Evolutionary conservation across 2,113 vertebrate species (phyloP).

Genomic region (Hippocampus comes): DNA sequence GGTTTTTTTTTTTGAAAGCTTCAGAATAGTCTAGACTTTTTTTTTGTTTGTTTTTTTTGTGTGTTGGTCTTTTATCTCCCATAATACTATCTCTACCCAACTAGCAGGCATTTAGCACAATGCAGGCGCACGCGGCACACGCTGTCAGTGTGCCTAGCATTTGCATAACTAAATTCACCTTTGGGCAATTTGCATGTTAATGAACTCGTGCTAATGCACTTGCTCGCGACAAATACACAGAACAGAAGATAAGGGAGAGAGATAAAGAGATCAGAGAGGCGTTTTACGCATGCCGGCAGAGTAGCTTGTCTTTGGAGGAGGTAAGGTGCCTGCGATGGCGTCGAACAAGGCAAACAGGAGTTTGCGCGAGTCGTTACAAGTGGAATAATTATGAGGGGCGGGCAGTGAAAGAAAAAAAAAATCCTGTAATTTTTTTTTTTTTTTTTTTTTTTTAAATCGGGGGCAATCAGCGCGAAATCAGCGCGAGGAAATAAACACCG

Average conservation of each 20-base stretch:
- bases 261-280: conserved; percentile 58
- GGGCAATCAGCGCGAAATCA: conserved; percentile 3
- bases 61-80: neutral
- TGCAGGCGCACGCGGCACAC: conserved; percentile 11
- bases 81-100: conserved; percentile 28
- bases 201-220: conserved; percentile 62
- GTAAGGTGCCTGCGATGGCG: conserved; percentile 8
- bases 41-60: neutral
- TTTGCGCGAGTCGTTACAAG: conserved; percentile 38
- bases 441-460: neutral
- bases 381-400: conserved; percentile 35
- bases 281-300: conserved; percentile 38
- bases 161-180: conserved; percentile 71
- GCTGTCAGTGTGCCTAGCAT: conserved; percentile 42
- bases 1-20: too few species aligned
- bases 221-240: conserved; percentile 47
- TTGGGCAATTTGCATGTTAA: conserved; percentile 73
- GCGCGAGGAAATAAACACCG: neutral
- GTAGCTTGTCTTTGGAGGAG: conserved; percentile 44
- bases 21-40: too few species aligned
- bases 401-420: neutral
- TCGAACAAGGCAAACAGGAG: conserved; percentile 49
- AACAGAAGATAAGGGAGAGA: conserved; percentile 42
- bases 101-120: conserved; percentile 35
- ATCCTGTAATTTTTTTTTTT: neutral